These are phyloP conservation scores for Taphrorychus bicolor DNA, from an alignment of 2,888 invertebrate species.

Conservation along the genomic window DNA sequence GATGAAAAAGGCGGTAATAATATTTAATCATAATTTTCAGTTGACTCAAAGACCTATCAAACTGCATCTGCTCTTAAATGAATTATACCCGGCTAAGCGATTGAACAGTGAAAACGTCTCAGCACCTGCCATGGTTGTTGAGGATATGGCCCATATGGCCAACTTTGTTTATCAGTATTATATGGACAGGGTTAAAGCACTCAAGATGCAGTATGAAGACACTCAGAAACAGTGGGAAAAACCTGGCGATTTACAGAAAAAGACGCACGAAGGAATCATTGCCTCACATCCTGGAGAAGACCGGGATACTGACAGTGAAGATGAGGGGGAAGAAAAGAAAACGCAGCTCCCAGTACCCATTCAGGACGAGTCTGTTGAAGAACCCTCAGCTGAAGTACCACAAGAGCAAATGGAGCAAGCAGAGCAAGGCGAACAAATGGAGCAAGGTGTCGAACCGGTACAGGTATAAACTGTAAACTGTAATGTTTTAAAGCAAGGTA, in stretches of 20 bases:
- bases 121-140: conserved; percentile 67
- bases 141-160: conserved; percentile 95
- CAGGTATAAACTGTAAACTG: conserved; percentile 11
- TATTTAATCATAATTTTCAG: conserved; percentile 59
- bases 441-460: conserved; percentile 5
- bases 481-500: not conserved
- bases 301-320: conserved; percentile 69
- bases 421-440: not conserved
- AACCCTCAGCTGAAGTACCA: not conserved
- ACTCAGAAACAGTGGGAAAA: conserved; percentile 66
- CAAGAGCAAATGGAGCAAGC: too few species aligned
- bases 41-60: conserved; percentile 82
- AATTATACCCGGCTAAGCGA: conserved; percentile 79
- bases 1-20: not conserved
- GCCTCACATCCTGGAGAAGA: conserved; percentile 74
- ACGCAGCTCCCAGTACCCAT: conserved; percentile 56
- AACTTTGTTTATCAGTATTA: conserved; percentile 95
- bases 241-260: conserved; percentile 66
- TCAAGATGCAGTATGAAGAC: conserved; percentile 64
- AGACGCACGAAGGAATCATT: conserved; percentile 65
- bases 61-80: conserved; percentile 80
- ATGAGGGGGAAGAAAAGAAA: conserved; percentile 55
- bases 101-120: conserved; percentile 59
- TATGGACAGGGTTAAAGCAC: conserved; percentile 72
- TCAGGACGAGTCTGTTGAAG: conserved; percentile 57